These are phyloP conservation scores for Chitala chitala DNA, from an alignment of 2,113 vertebrate species.

Conservation along the genomic window DNA sequence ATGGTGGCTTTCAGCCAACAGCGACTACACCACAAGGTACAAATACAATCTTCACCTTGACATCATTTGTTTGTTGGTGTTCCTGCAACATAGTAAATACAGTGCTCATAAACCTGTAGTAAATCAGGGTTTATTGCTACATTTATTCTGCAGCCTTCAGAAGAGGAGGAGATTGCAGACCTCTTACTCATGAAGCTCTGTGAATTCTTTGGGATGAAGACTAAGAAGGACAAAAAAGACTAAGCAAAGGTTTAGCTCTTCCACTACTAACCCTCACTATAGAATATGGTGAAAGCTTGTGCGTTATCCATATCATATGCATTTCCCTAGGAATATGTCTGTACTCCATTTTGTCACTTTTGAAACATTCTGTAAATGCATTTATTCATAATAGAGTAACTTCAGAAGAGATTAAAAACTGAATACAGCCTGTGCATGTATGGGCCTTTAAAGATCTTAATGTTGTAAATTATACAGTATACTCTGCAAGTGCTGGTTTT, in stretches of 20 bases:
- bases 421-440: too few species aligned
- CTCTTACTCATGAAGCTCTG: conserved; percentile 81
- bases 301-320: too few species aligned
- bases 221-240: conserved; percentile 40
- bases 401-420: too few species aligned
- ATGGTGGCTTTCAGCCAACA: conserved; percentile 89
- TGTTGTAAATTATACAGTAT: too few species aligned
- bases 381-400: too few species aligned
- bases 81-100: neutral
- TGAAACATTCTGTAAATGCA: too few species aligned
- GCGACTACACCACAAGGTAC: conserved; percentile 81
- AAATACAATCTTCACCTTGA: neutral
- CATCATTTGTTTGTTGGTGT: neutral
- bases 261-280: neutral
- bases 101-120: neutral
- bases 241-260: conserved; percentile 8
- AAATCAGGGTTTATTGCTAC: neutral
- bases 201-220: conserved; percentile 76
- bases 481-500: too few species aligned
- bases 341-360: too few species aligned
- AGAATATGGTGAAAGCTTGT: too few species aligned
- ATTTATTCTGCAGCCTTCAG: conserved; percentile 70
- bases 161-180: conserved; percentile 88
- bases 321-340: too few species aligned
- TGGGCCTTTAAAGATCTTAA: too few species aligned